These are phyloP conservation scores for Denticeps clupeoides DNA, from an alignment of 2,797 vertebrate genomes.

Conservation along the genomic window DNA sequence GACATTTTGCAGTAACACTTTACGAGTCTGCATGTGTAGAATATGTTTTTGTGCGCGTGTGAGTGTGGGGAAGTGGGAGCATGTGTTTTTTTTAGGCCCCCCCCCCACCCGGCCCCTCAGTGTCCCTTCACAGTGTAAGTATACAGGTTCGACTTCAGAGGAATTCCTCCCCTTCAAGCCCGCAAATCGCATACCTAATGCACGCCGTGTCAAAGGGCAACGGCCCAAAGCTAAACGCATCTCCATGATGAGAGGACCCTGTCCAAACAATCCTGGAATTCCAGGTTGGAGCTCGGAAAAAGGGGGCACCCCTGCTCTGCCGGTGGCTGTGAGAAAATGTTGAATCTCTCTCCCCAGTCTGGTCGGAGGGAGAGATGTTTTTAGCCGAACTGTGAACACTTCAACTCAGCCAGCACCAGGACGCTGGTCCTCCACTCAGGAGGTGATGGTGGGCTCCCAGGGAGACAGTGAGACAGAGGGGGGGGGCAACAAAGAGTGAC, in stretches of 20 bases:
- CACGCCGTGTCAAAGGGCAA: slow-evolving; percentile 59
- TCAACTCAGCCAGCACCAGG: too few species aligned
- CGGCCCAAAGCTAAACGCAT: slow-evolving; percentile 63
- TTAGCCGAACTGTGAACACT: too few species aligned
- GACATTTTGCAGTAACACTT: too few species aligned
- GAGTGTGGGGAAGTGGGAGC: slow-evolving; percentile 7
- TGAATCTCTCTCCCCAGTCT: slow-evolving; percentile 36
- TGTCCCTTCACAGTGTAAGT: slow-evolving; percentile 19
- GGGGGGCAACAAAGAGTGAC: too few species aligned
- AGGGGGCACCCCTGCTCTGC: slow-evolving; percentile 8
- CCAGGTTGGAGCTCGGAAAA: slow-evolving; percentile 50
- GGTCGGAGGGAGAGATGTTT: too few species aligned
- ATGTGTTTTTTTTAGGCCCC: slow-evolving; percentile 17
- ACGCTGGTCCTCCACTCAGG: too few species aligned
- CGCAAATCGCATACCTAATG: slow-evolving; percentile 37
- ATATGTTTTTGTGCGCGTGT: slow-evolving; percentile 1
- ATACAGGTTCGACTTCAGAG: slow-evolving; percentile 37
- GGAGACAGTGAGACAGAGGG: slow-evolving; percentile 3
- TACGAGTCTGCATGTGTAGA: neutral
- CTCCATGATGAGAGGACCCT: slow-evolving; percentile 62
- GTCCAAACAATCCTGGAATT: slow-evolving; percentile 72
- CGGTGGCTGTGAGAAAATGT: slow-evolving; percentile 17
- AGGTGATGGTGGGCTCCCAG: too few species aligned
- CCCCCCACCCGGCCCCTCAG: slow-evolving; percentile 11
- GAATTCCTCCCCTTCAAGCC: slow-evolving; percentile 39